Base-by-base conservation (phyloP, 1,140 invertebrate species). In the Camponotus pennsylvanicus region DNA sequence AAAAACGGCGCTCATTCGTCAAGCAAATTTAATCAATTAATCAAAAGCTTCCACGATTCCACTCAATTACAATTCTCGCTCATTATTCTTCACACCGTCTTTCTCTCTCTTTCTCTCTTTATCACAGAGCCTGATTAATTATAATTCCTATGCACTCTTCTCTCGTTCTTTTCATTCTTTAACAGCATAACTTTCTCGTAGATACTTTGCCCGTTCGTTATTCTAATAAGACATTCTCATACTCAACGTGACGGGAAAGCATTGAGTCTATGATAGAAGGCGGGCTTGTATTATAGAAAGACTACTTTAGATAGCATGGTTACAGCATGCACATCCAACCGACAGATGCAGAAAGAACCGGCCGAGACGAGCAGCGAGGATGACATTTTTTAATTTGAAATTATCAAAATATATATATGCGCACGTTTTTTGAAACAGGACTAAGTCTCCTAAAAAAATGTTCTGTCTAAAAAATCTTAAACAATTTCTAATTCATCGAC, bases 251-350 rank as follows among this genome's bases (percentile, higher is more conserved):
- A 73, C 67, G 66, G 7, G 18, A 82, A 37, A 15, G 27, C 59
- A 27, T 75, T 5, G 40, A 73, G 15, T 37, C 9, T 18, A 18
- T 40, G 42, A 83, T 75, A 83, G 55, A 83, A 83, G 55, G 69
- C 55, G 69, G 75, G 79, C 69, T 83, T 83, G 67, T 82, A 73
- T 57, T 15, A 83, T 83, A 83, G 57, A 83, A 73, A 75, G 8
- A 37, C 69, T 83, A 75, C 32, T 32, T 73, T 83, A 83, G 69
- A 83, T 63, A 55, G 79, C 79, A 83, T 83, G 79, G 69, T 83
- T 73, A 55, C 79, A 75, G 79, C 79, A 75, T 83, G 57, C 40
- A 83, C 40, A 70, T 80, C 21, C 59, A 18, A 69, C 40, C 69
- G n/a, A 75, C 66, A 80, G 13, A 63, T 42, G 57, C 79, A 83